Evolutionary conservation across 2,888 invertebrate genomes (phyloP), one percentile per base, ranked within the genome.

Genomic region (Anorthoa munda): DNA sequence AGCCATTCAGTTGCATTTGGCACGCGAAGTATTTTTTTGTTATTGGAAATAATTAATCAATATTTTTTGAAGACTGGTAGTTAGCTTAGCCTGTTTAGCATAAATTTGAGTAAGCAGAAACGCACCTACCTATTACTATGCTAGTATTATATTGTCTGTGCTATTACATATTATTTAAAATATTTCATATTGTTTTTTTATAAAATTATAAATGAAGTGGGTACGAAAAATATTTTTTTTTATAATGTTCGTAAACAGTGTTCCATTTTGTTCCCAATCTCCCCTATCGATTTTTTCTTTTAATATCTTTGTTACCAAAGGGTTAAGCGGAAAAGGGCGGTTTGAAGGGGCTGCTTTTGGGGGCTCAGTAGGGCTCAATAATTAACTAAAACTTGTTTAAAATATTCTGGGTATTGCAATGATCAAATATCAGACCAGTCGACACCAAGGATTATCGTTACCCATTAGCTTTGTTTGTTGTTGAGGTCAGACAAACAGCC

Each of bases 221-320:
- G n/a, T n/a, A n/a, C n/a, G n/a, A n/a, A n/a, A n/a, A n/a, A n/a
- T n/a, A n/a, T n/a, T n/a, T n/a, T n/a, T n/a, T n/a, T n/a, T n/a
- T n/a, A n/a, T n/a, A n/a, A n/a, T n/a, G n/a, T n/a, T n/a, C 7
- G 21, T 39, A 45, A 45, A 39, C 39, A 26, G 23, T 46, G 58
- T 51, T 56, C 46, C 56, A 31, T 48, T 75, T 77, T 39, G n/a
- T 53, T 17, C 77, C 63, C 31, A 17, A 13, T 59, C 18, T 70
- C 56, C 75, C 61, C 39, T 59, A 48, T 71, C 4, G 26, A 13
- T 68, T 60, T 60, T 48, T 67, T 46, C 45, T 45, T 58, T 45
- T 18, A 13, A 55, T 45, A 17, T n/a, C 3, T 51, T 45, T 23
- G n/a, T 69, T 31, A 9, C 46, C 39, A 39, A 76, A 68, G 53